Evolutionary conservation across 2,113 vertebrate genomes (phyloP), one percentile per base, ranked within the genome.

Genomic region (Anguilla japonica): DNA sequence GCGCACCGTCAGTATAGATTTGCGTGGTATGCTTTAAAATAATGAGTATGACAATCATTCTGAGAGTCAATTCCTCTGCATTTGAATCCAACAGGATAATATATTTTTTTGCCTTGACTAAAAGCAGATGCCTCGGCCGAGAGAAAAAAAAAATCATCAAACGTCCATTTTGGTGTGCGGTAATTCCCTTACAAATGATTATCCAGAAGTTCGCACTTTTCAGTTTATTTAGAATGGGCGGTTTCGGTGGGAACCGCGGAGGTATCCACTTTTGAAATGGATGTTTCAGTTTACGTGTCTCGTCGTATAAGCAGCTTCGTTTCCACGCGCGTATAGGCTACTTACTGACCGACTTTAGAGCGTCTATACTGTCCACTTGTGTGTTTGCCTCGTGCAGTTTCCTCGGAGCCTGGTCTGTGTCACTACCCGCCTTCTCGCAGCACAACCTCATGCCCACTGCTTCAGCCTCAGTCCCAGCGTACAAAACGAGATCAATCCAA

Each of bases 161-260:
- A 79, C 75, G 75, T 79, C n/a, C 71, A 79, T 78, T 43, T 82
- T 53, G 41, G 29, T 78, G 63, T 79, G 75, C 29, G 6, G 14
- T 34, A 75, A 79, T 85, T 79, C 43, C 63, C 4, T 41, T 29
- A 16, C 71, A 67, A 43, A 46, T 43, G 40, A 22, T 84, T 84
- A 63, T 84, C 26, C 39, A 41, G 57, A 75, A 85, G 71, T 50
- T 85, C 41, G n/a, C 46, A 50, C 22, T 40, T 85, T 85, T 78
- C 29, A 50, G 26, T 79, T 79, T 41, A 41, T 67, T 79, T 79
- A 15, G 34, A 41, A 67, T 3, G 13, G 67, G n/a, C 78, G 39
- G 41, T 79, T 16, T 79, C 41, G 50, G 67, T 15, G 26, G 46
- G 67, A 15, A 41, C 75, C 40, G 63, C n/a, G 67, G 22, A 79